phyloP scores from a whole-genome alignment of 2,113 vertebrate species.

The Larimichthys polyactis region DNA sequence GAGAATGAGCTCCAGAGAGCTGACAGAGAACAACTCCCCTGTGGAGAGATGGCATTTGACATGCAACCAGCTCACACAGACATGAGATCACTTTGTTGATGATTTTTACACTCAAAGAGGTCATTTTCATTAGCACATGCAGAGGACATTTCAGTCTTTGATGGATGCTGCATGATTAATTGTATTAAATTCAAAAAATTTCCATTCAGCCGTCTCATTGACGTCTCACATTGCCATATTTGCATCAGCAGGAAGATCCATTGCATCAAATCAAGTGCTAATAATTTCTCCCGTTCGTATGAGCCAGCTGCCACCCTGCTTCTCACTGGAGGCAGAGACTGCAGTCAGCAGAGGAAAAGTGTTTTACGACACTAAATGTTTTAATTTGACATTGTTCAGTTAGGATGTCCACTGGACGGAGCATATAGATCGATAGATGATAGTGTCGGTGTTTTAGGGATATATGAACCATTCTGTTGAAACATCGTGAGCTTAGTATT shows the following conservation, averaged over 20 bases:
- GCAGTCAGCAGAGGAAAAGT: neutral
- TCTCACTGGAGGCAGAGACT: too few relatives aligned
- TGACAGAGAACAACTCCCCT: neutral
- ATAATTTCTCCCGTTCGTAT: neutral
- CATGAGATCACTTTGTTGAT: neutral
- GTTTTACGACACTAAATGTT: too few relatives aligned
- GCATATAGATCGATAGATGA: too few relatives aligned
- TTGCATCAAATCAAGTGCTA: neutral
- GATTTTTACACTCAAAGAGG: neutral
- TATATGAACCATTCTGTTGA: too few relatives aligned
- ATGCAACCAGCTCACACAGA: neutral
- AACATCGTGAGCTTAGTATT: too few relatives aligned
- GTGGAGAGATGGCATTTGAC: slow-evolving; percentile 1
- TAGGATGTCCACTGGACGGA: too few relatives aligned
- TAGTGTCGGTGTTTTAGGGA: too few relatives aligned
- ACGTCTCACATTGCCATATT: neutral
- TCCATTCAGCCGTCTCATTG: slow-evolving; percentile 17
- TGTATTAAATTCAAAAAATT: slow-evolving; percentile 21
- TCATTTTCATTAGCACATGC: neutral
- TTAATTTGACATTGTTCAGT: too few relatives aligned
- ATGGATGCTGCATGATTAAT: neutral
- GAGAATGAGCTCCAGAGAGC: neutral
- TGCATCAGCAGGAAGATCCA: neutral
- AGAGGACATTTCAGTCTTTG: neutral
- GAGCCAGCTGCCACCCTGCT: neutral